Evolutionary conservation across 2,113 vertebrate genomes (phyloP), one percentile per base, ranked within the genome.

Genomic region (Chaenocephalus aceratus): DNA sequence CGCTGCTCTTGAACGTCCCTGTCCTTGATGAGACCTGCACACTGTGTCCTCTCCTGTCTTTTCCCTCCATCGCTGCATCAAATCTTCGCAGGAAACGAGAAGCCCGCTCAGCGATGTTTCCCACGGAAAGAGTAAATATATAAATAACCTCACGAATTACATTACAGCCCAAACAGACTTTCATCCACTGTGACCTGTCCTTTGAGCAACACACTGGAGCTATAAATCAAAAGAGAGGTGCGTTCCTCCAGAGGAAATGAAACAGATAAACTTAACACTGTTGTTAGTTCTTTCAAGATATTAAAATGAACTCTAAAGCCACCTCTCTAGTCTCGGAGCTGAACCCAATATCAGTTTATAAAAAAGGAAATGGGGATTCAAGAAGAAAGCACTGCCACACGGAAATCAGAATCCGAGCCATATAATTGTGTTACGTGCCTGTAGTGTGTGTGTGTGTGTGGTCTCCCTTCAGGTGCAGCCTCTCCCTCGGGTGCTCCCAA

Each of bases 171-270:
- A 23, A 11, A 65, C 49, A 63, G 67, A 74, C 56, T 60, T 72
- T 65, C 53, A 80, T 79, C 30, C 30, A 30, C 82, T 63, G 77
- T 64, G 81, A 86, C 81, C 84, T 18, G 62, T 58, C 75, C 88
- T 84, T 16, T 77, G 72, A 77, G 72, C 53, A 69, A 77, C 71
- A 77, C 72, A 46, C 3, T 8, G 10, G 68, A 51, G 77, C 64
- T 26, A 84, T 74, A 64, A 90, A 84, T 86, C 78, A 82, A 65
- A 30, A 62, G 67, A 34, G 65, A 63, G 45, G 54, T 36, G 54
- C 65, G 72, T 23, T 23, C 1, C 10, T 65, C 8, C 13, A 51
- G 58, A 65, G 54, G 60, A 60, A 61, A 71, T 34, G 49, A 57
- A 52, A 60, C 10, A 58, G 21, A 21, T 57, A 69, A 34, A 30